Percentiles rank a stretch among this genome's conserved stretches.
These are phyloP conservation scores for Psittacula echo DNA, from an alignment of 2,797 vertebrate species.

Conservation along the genomic window DNA sequence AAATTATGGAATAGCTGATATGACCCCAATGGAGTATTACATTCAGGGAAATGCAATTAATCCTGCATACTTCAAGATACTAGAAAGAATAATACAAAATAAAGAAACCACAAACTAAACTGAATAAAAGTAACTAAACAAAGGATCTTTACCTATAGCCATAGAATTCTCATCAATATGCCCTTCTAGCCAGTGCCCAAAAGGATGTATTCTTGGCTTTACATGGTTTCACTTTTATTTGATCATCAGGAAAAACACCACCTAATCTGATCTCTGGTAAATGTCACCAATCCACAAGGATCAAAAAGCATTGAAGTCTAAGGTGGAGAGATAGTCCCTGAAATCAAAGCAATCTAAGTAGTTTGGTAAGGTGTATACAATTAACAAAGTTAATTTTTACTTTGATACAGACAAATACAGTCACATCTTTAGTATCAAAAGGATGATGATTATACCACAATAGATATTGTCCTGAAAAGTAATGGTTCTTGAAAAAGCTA, in stretches of 20 bases:
- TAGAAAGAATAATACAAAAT: background rate
- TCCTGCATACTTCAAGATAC: background rate
- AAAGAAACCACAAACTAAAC: background rate
- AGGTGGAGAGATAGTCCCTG: background rate
- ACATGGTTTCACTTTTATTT: background rate
- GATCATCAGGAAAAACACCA: background rate
- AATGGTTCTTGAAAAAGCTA: background rate
- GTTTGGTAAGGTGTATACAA: too few species aligned
- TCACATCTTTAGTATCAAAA: background rate
- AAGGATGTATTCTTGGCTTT: background rate
- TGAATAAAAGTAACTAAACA: background rate
- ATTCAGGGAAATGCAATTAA: background rate
- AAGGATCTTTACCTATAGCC: background rate
- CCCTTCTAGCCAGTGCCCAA: background rate
- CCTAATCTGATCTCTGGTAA: background rate
- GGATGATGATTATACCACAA: rapidly evolving
- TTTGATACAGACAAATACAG: background rate
- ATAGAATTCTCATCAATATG: background rate
- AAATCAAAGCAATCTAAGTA: background rate
- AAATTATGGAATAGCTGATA: background rate
- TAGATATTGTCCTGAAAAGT: background rate
- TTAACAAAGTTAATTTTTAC: rapidly evolving
- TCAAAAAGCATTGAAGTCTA: background rate
- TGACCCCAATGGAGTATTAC: background rate
- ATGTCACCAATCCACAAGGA: background rate